Conservation (phyloP, 2,888 invertebrate species). For the Rhamphomyia laevipes region DNA sequence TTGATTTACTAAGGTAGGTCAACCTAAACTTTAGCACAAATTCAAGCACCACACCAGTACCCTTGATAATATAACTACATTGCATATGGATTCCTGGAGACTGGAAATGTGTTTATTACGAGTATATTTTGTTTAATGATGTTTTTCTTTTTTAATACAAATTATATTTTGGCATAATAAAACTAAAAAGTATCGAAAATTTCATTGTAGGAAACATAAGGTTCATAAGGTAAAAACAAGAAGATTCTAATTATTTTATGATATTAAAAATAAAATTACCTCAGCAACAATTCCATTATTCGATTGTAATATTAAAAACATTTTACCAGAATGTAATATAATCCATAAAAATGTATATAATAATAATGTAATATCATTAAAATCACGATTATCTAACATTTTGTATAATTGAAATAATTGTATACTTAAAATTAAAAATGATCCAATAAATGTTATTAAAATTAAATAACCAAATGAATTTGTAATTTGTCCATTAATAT, state of each 20-base stretch:
- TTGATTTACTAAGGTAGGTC: too few species aligned
- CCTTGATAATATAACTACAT: too few species aligned
- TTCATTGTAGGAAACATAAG: too few species aligned
- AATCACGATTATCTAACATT: neutral
- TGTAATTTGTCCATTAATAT: slow-evolving; percentile 1
- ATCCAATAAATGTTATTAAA: slow-evolving; percentile 5
- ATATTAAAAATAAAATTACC: slow-evolving; percentile 1
- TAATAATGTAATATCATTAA: neutral
- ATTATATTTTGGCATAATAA: too few species aligned
- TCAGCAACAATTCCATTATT: slow-evolving; percentile 8
- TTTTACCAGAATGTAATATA: slow-evolving; percentile 5
- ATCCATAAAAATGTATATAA: slow-evolving; percentile 7
- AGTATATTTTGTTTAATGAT: too few species aligned
- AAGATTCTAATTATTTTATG: neutral
- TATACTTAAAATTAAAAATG: slow-evolving; percentile 8
- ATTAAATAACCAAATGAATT: slow-evolving; percentile 5
- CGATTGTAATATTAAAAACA: slow-evolving; percentile 4
- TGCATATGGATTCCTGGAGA: too few species aligned
- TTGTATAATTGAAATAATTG: slow-evolving; percentile 8
- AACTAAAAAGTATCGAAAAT: too few species aligned
- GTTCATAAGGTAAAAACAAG: too few species aligned
- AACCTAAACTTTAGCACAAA: too few species aligned
- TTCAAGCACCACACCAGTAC: too few species aligned
- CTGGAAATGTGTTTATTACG: too few species aligned
- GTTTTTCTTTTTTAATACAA: too few species aligned